Conservation (phyloP, 2,797 vertebrate species). For the Eurystomus glaucurus region DNA sequence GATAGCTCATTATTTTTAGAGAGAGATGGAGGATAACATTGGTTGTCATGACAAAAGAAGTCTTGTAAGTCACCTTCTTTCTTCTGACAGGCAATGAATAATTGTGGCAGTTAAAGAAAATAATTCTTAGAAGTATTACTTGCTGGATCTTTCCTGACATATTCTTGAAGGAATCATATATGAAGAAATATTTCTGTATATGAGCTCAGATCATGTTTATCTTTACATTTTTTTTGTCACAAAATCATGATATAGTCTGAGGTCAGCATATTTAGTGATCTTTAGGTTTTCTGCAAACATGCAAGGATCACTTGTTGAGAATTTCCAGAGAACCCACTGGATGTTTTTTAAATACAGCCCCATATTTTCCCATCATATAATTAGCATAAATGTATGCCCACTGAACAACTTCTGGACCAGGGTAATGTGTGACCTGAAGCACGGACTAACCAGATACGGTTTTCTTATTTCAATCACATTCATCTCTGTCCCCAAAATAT, state of each 20-base stretch:
- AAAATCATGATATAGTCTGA: neutral
- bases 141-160: neutral
- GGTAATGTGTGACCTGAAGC: neutral
- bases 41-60: neutral
- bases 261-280: neutral
- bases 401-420: neutral
- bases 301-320: neutral
- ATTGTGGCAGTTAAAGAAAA: neutral
- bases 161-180: neutral
- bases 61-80: slow-evolving; percentile 55
- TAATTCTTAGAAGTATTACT: neutral
- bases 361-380: neutral
- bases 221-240: neutral
- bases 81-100: neutral
- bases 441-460: neutral
- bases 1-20: slow-evolving; percentile 54
- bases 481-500: neutral
- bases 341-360: neutral
- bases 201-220: neutral
- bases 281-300: neutral
- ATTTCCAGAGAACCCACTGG: neutral
- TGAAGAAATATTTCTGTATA: neutral
- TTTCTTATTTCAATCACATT: neutral
- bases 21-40: slow-evolving; percentile 35
- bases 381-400: neutral